phyloP scores from a whole-genome alignment of 2,797 vertebrate genomes.

The Tolypeutes matacus region DNA sequence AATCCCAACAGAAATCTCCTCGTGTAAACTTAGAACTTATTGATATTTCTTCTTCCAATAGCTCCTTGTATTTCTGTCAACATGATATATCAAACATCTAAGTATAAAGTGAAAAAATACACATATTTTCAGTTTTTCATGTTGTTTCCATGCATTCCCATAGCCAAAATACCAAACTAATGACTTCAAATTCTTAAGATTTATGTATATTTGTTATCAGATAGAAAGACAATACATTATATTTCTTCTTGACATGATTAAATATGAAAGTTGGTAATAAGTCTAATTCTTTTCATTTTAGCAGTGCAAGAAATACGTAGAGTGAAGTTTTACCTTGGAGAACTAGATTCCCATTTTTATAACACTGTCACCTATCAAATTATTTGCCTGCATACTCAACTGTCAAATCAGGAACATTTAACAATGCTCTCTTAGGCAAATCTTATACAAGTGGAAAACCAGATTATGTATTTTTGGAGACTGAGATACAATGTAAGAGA shows the following conservation, averaged over 20 bases:
- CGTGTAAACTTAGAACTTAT: neutral
- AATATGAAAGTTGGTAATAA: neutral
- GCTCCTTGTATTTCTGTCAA: neutral
- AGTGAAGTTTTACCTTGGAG: neutral
- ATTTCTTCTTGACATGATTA: neutral
- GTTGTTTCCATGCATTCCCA: neutral
- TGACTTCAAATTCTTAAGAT: neutral
- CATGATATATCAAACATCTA: neutral
- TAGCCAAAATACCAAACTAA: neutral
- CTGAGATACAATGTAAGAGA: neutral
- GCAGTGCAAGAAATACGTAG: neutral
- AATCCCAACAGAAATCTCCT: neutral
- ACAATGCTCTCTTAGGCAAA: neutral
- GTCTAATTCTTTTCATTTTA: conserved; percentile 14
- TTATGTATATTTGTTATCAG: neutral
- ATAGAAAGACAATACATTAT: neutral
- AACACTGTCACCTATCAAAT: neutral
- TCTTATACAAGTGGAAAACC: neutral
- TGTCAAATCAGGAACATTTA: neutral
- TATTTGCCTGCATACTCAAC: neutral
- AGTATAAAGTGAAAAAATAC: neutral
- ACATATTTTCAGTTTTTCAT: neutral
- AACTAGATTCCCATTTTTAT: neutral
- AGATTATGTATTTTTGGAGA: neutral
- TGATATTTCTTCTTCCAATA: neutral